Evolutionary conservation across 2,888 invertebrate species (phyloP).

Genomic region (Cyaniris semiargus): DNA sequence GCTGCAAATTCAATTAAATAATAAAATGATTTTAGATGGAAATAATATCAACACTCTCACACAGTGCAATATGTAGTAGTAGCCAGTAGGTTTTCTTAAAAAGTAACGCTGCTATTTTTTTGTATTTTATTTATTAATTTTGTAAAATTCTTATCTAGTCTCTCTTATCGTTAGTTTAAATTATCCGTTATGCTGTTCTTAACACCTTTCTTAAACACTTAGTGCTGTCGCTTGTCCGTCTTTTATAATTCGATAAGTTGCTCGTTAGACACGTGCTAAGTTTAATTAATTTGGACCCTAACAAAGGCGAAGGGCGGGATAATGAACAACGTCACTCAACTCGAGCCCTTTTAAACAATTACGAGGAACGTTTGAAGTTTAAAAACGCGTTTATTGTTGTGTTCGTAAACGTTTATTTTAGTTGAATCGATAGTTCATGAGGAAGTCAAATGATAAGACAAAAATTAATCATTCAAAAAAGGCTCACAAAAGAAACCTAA

Average conservation of each 20-base stretch:
- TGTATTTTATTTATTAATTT: too few relatives aligned
- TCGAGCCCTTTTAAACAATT: conserved; percentile 24
- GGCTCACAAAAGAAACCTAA: background rate
- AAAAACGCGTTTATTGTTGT: background rate
- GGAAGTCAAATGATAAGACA: too few relatives aligned
- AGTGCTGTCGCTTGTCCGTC: background rate
- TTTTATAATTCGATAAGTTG: conserved; percentile 1
- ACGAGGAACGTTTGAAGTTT: conserved; percentile 22
- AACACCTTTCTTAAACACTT: background rate
- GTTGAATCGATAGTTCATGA: background rate
- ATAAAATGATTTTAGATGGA: too few relatives aligned
- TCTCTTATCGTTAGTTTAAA: background rate
- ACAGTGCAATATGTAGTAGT: too few relatives aligned
- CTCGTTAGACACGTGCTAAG: conserved; percentile 18
- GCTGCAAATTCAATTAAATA: too few relatives aligned
- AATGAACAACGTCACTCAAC: conserved; percentile 29
- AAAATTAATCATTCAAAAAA: too few relatives aligned
- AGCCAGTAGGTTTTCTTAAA: too few relatives aligned
- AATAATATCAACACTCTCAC: too few relatives aligned
- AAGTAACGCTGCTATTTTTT: too few relatives aligned
- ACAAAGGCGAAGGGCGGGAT: conserved; percentile 15
- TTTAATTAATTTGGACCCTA: conserved; percentile 24
- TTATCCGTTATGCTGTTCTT: background rate
- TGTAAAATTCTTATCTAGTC: too few relatives aligned
- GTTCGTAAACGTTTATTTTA: background rate